Base-by-base conservation (phyloP, 2,113 vertebrate species). In the Mungos mungo region DNA sequence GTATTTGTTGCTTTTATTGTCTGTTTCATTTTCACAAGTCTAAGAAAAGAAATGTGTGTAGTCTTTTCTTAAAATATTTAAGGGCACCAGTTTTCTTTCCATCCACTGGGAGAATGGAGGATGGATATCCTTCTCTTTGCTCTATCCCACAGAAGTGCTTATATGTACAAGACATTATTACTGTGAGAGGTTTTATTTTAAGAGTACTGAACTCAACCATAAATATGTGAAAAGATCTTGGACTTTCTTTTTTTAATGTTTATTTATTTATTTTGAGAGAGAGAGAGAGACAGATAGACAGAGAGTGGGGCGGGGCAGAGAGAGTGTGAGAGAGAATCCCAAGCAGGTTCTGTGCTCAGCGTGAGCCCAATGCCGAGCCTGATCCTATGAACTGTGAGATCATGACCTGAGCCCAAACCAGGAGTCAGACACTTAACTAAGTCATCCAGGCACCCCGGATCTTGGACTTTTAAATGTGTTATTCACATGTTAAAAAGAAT, bases 181-280 rank as follows among this genome's bases (percentile, higher is more conserved):
- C 83, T 90, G 25, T 76, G 72, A 52, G 5, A 38, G 41, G 38
- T 69, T 63, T 86, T 60, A 54, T 80, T 80, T 81, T 21, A 86
- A 77, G 33, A 31, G 8, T 15, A 14, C 38, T 94, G 54, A 79
- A 68, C 18, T 94, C 33, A 72, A 21, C n/a, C 21, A 23, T 50
- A 54, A 89, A 52, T 72, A 89, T 85, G 45, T 96, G 79, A 81
- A 94, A 92, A 79, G 35, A 92, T 92, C 10, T 89, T 65, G 38
- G 52, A 57, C 33, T 79, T 79, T 54, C 57, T 23, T 60, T 60
- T 60, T 60, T 60, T 23, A 60, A 60, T 60, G 57, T 60, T 60
- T 60, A 23, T 60, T 3, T 60, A 60, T 60, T 60, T 60, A 23
- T 60, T 60, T 60, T 60, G 21, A 60, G 21, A 60, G 57, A 23